A percentile compares a stretch with the other conserved stretches of the same genome.
Conservation (phyloP, 2,797 vertebrate species). For the Lacerta viridis region DNA sequence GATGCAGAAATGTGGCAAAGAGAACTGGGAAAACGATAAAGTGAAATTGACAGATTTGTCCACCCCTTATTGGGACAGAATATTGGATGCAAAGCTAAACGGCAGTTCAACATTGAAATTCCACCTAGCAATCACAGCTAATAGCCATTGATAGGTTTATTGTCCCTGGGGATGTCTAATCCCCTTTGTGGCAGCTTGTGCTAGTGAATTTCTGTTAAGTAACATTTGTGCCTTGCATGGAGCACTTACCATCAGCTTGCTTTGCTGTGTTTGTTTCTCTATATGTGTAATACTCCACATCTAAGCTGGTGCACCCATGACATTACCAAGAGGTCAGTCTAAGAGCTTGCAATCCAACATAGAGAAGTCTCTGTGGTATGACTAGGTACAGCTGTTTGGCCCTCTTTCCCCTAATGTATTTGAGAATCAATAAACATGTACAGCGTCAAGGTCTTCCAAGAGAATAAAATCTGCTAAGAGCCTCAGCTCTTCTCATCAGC, state of each 20-base stretch:
- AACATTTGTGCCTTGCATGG: neutral
- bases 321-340: neutral
- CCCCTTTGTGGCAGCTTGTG: neutral
- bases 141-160: neutral
- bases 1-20: too few relatives aligned
- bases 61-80: neutral
- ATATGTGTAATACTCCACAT: neutral
- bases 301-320: neutral
- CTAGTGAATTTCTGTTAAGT: neutral
- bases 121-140: too few relatives aligned
- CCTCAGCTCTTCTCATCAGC: conserved; percentile 31
- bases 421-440: conserved; percentile 45
- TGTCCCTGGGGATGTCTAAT: neutral
- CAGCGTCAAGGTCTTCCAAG: conserved; percentile 16
- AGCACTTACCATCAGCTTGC: neutral
- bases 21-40: too few relatives aligned
- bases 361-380: neutral
- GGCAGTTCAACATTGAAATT: neutral
- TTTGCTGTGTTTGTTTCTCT: neutral
- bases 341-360: neutral
- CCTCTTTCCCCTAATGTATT: conserved; percentile 7
- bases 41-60: too few relatives aligned
- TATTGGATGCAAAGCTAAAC: neutral
- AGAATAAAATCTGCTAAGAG: conserved; percentile 44
- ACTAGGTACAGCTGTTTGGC: conserved; percentile 8